phyloP scores from a whole-genome alignment of 2,888 invertebrate species.

The Eupithecia tripunctaria region DNA sequence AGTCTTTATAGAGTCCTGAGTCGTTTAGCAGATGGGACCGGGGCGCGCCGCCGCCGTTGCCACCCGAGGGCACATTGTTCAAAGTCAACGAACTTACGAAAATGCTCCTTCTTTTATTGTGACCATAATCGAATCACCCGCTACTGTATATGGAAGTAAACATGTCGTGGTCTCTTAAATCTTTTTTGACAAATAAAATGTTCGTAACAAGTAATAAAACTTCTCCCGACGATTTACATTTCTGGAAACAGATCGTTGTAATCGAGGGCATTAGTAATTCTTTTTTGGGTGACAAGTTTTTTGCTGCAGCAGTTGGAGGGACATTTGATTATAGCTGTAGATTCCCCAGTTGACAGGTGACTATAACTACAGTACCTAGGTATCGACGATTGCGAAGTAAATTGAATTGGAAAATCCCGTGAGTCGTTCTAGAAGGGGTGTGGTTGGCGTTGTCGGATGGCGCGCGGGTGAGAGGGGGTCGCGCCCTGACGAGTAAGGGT shows the following conservation, averaged over 20 bases:
- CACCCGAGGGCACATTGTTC: conserved; percentile 73
- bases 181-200: conserved; percentile 70
- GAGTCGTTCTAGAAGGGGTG: conserved; percentile 81
- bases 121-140: conserved; percentile 80
- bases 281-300: conserved; percentile 27
- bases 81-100: conserved; percentile 82
- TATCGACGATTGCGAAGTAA: conserved; percentile 60
- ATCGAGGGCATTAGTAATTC: conserved; percentile 39
- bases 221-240: conserved; percentile 43
- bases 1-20: conserved; percentile 69
- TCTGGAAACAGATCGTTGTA: conserved; percentile 49
- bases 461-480: conserved; percentile 58
- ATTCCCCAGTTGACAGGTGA: background rate
- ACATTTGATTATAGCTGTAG: background rate
- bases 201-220: conserved; percentile 57
- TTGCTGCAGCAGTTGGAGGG: conserved; percentile 1
- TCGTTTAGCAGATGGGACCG: conserved; percentile 73
- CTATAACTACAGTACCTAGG: background rate
- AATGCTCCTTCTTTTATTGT: conserved; percentile 80
- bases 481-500: conserved; percentile 50
- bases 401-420: conserved; percentile 83
- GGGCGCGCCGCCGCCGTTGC: conserved; percentile 61
- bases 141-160: conserved; percentile 77
- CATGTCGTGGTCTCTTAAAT: conserved; percentile 66
- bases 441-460: conserved; percentile 71